phyloP scores from a whole-genome alignment of 2,888 invertebrate genomes.

The Salticus scenicus region DNA sequence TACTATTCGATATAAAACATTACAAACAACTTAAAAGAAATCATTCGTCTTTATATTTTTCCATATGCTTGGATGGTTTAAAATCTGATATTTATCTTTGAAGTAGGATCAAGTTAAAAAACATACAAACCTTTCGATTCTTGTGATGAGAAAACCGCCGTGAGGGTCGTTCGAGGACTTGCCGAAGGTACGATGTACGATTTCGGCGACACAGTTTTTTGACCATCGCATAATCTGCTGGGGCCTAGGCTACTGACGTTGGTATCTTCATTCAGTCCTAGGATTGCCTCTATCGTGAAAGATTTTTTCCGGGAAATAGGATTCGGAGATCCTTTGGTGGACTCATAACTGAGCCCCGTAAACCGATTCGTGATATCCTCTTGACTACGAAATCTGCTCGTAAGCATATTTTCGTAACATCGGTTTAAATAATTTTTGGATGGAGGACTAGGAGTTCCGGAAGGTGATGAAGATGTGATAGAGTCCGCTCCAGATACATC shows the following conservation, averaged over 20 bases:
- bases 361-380: background rate
- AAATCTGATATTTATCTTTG: no score
- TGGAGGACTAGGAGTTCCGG: slow-evolving; percentile 48
- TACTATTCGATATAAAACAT: no score
- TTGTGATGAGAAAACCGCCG: background rate
- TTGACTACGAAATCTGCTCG: background rate
- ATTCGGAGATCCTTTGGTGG: background rate
- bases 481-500: slow-evolving; percentile 19
- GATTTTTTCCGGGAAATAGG: background rate
- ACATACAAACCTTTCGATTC: background rate
- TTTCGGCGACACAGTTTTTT: slow-evolving; percentile 11
- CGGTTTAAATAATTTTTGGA: background rate
- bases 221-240: background rate
- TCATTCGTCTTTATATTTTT: no score
- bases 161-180: slow-evolving; percentile 36
- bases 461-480: slow-evolving; percentile 33
- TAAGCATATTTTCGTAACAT: slow-evolving; percentile 19
- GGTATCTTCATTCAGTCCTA: slow-evolving; percentile 31
- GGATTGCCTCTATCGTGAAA: slow-evolving; percentile 55
- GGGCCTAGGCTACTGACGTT: background rate
- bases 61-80: no score
- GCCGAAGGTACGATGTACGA: slow-evolving; percentile 10
- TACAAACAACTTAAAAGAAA: no score
- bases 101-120: no score
- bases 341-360: background rate